A percentile compares a stretch with the other conserved stretches of the same genome.
These are phyloP conservation scores for Guaruba guarouba DNA, from an alignment of 2,113 vertebrate genomes.

Conservation along the genomic window DNA sequence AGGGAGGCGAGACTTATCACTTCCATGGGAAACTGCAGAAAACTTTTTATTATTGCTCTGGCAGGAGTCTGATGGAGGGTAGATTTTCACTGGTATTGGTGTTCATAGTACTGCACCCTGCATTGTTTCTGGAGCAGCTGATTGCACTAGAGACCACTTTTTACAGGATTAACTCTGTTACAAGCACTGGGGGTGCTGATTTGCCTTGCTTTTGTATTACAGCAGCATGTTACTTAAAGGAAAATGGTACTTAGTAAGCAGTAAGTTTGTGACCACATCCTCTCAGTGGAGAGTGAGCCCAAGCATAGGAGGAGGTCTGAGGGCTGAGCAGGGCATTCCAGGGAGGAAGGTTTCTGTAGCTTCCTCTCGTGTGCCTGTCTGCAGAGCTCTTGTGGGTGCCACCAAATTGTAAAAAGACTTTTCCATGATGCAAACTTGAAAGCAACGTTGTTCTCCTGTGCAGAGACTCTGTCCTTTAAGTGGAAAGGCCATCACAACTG, in stretches of 20 bases:
- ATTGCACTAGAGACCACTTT: neutral
- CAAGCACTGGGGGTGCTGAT: neutral
- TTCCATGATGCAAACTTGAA: neutral
- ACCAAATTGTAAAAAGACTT: neutral
- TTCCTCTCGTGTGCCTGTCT: neutral
- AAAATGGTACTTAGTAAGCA: neutral
- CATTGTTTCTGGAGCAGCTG: neutral
- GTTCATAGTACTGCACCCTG: neutral
- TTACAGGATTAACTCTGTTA: neutral
- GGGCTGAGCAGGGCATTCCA: neutral
- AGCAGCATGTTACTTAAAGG: neutral
- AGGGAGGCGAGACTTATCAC: neutral
- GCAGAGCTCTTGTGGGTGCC: neutral
- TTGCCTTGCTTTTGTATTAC: neutral
- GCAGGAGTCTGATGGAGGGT: neutral
- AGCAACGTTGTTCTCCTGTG: neutral
- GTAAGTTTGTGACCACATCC: neutral
- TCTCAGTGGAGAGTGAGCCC: rapidly evolving
- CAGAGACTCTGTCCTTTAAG: neutral
- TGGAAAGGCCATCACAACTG: neutral
- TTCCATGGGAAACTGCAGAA: neutral
- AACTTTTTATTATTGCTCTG: neutral
- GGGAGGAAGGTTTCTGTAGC: neutral
- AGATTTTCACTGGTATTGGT: neutral
- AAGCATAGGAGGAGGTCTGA: neutral